phyloP scores from a whole-genome alignment of 2,113 vertebrate genomes.

The Sardina pilchardus region DNA sequence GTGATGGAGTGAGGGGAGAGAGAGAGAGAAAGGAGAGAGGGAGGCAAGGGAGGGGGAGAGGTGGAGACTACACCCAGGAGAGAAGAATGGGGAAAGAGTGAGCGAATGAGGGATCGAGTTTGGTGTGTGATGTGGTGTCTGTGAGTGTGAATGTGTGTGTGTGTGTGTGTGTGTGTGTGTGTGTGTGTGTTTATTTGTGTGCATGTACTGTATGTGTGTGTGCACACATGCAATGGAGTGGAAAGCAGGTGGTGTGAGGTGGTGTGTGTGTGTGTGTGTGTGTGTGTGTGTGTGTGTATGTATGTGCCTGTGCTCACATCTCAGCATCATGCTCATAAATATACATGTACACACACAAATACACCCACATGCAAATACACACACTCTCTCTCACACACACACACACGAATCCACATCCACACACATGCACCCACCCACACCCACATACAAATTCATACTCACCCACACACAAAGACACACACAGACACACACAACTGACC shows the following conservation, averaged over 20 bases:
- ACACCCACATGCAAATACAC: no score
- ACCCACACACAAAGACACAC: not conserved
- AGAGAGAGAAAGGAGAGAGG: slow-evolving; percentile 8
- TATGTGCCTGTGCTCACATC: no score
- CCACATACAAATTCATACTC: not conserved
- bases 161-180: not conserved
- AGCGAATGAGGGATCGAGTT: not conserved
- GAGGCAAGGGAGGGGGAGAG: not conserved
- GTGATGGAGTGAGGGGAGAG: no score
- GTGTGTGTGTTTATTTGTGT: not conserved
- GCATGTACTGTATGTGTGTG: not conserved
- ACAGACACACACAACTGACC: not conserved
- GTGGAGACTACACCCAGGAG: not conserved
- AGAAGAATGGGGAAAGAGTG: not conserved
- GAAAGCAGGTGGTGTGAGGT: no score
- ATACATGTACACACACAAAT: not conserved
- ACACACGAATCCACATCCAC: no score
- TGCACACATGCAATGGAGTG: no score
- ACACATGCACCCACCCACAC: not conserved
- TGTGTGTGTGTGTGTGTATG: no score
- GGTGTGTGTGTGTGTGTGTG: no score
- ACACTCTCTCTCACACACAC: no score
- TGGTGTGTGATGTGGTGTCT: not conserved
- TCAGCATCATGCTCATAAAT: not conserved
- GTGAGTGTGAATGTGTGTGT: not conserved